Conservation (phyloP, 2,113 vertebrate species). For the Psephotus haematonotus region DNA sequence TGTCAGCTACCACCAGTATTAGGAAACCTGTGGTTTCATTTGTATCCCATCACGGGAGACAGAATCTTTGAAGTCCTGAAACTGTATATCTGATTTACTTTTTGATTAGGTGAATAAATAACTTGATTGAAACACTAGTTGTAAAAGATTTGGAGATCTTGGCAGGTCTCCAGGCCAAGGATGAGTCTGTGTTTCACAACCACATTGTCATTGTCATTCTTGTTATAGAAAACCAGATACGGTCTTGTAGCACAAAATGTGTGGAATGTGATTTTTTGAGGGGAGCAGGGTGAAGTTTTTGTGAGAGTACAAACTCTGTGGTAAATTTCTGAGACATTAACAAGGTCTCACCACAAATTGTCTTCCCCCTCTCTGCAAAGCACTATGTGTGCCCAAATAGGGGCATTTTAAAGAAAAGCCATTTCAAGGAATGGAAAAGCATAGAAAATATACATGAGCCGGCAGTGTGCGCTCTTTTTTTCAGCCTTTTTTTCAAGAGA, state of each 20-base stretch:
- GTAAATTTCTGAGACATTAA: not conserved
- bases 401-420: not conserved
- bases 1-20: not conserved
- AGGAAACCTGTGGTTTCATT: slow-evolving; percentile 27
- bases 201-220: not conserved
- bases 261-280: not conserved
- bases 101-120: slow-evolving; percentile 71
- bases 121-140: slow-evolving; percentile 50
- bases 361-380: not conserved
- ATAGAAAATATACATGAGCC: not conserved
- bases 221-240: not conserved
- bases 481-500: not conserved
- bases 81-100: slow-evolving; percentile 62
- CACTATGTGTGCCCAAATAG: not conserved
- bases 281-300: not conserved
- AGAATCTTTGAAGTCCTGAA: slow-evolving; percentile 60
- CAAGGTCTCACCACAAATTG: not conserved
- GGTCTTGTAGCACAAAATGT: not conserved
- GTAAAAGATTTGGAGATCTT: slow-evolving; percentile 20
- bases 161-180: slow-evolving; percentile 40
- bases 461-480: no score
- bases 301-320: not conserved
- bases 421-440: not conserved
- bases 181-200: not conserved
- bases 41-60: not conserved